These are phyloP conservation scores for Sinocyclocheilus maitianheensis DNA, from an alignment of 2,113 vertebrate species.

Conservation along the genomic window DNA sequence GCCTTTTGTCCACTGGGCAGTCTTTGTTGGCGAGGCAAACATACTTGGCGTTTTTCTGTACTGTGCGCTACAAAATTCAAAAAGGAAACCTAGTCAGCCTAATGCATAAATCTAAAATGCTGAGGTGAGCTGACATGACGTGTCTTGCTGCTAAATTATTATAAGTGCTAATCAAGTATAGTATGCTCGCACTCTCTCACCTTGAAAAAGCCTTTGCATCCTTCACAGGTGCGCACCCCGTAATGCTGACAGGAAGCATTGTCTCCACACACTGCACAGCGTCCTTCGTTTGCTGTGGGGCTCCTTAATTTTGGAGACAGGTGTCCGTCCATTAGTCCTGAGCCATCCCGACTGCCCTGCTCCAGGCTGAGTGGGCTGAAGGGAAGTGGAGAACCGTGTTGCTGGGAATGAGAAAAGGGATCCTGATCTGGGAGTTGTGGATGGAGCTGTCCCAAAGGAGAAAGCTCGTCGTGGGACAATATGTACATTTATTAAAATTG, in stretches of 20 bases:
- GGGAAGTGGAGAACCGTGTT: constrained; percentile 55
- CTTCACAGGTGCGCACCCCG: constrained; percentile 94
- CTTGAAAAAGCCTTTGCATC: constrained; percentile 98
- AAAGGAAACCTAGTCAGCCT: constrained; percentile 23
- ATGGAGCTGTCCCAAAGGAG: constrained; percentile 72
- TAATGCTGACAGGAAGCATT: constrained; percentile 96
- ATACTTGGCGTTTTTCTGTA: constrained; percentile 98
- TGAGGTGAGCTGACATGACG: too few species aligned
- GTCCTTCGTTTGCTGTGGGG: constrained; percentile 80
- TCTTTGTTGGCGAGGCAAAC: constrained; percentile 96
- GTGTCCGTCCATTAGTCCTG: constrained; percentile 69
- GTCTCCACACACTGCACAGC: constrained; percentile 94
- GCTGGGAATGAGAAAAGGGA: constrained; percentile 74
- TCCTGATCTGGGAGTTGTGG: constrained; percentile 75
- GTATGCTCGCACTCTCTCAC: constrained; percentile 67
- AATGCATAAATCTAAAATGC: too few species aligned
- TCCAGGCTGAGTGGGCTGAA: constrained; percentile 70
- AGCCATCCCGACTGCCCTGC: constrained; percentile 71
- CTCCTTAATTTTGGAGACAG: constrained; percentile 79
- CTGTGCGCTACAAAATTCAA: constrained; percentile 84
- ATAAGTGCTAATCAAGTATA: background rate
- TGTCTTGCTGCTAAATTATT: background rate
- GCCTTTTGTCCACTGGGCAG: constrained; percentile 95
- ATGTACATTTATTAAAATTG: background rate
- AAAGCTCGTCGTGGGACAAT: constrained; percentile 67